Evolutionary conservation across 2,113 vertebrate genomes (phyloP), one percentile per base, ranked within the genome.

Genomic region (Glaucomys volans): DNA sequence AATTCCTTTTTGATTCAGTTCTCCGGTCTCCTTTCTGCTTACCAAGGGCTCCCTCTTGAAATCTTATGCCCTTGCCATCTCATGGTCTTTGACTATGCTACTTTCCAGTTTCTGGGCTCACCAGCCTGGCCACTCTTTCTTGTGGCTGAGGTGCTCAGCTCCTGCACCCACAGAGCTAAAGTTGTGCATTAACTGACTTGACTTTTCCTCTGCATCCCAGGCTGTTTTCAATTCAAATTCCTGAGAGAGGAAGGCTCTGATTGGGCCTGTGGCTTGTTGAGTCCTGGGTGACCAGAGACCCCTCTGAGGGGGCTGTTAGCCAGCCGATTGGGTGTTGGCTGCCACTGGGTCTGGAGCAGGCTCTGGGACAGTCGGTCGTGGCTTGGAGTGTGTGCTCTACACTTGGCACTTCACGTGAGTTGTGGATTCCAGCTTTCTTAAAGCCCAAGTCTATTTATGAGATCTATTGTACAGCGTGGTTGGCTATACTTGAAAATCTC

Each of bases 101-200:
- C n/a, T 42, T 54, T 47, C 37, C 37, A 47, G 8, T 32, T 26
- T 14, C 90, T 20, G 9, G 2, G 44, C 59, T 57, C 20, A 18
- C 59, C 5, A 37, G 30, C 10, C 37, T 47, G 22, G 20, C 20
- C 8, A 8, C 7, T 16, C 64, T 87, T 57, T 24, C 26, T 8
- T 2, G 10, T 24, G 59, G 26, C 4, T 4, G 14, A 75, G 26
- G 12, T 24, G 11, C 22, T 52, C 5, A 1, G 32, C 57, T 50
- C 42, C 5, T 32, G 18, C 72, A 50, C 28, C 17, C 4, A 35
- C 13, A 71, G 37, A 18, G n/a, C 7, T 76, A 71, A 32, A 18
- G n/a, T 5, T 76, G 37, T 8, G 3, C 11, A 9, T 82, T 18
- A 37, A 37, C 37, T 0, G 0, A 77, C 0, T 26, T 80, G 7